Evolutionary conservation across 2,113 vertebrate genomes (phyloP).

Genomic region (Phainopepla nitens): DNA sequence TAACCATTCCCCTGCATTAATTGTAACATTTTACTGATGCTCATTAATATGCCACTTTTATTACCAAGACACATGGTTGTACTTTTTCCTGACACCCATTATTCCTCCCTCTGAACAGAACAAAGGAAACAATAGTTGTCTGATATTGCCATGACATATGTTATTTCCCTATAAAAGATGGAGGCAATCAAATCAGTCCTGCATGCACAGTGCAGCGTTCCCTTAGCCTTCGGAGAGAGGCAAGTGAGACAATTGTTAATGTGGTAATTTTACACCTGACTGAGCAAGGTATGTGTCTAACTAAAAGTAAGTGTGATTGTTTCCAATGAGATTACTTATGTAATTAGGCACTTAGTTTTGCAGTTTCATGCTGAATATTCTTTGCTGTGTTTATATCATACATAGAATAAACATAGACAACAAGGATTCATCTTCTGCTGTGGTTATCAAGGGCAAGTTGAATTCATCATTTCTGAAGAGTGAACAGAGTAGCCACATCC

Average conservation of each 20-base stretch:
- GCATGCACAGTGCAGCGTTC: background rate
- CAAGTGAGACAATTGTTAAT: background rate
- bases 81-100: background rate
- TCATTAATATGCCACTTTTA: background rate
- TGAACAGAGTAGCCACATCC: background rate
- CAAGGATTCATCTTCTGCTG: background rate
- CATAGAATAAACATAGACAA: background rate
- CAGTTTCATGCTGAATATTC: background rate
- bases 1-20: background rate
- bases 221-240: background rate
- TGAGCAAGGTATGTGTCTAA: slow-evolving; percentile 26
- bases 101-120: slow-evolving; percentile 19
- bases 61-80: background rate
- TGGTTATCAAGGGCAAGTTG: background rate
- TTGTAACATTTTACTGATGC: background rate
- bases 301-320: background rate
- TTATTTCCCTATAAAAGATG: background rate
- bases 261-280: slow-evolving; percentile 33
- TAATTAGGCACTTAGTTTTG: background rate
- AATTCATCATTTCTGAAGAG: background rate
- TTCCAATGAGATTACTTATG: background rate
- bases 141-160: background rate
- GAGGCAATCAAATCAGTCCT: slow-evolving; percentile 11
- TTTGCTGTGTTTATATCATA: background rate
- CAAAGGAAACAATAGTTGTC: background rate